Evolutionary conservation across 2,797 vertebrate genomes (phyloP).

Genomic region (Cyclura pinguis): DNA sequence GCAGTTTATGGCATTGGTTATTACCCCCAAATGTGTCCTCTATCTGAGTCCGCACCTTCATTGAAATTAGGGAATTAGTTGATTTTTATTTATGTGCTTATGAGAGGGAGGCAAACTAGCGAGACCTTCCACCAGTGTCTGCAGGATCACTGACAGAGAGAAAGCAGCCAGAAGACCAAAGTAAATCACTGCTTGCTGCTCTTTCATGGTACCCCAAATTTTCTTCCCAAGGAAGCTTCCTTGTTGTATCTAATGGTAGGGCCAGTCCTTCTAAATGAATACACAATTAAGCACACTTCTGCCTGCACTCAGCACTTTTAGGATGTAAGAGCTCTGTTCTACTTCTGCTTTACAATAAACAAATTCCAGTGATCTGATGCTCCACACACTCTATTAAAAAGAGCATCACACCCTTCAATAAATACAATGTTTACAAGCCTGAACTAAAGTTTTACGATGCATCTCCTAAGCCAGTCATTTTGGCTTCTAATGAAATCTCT

Average conservation of each 20-base stretch:
- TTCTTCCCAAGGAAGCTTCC: background rate
- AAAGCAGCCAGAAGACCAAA: no score
- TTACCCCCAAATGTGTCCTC: background rate
- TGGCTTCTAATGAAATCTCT: constrained; percentile 33
- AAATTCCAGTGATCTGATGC: background rate
- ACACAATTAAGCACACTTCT: background rate
- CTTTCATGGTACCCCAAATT: background rate
- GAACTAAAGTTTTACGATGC: constrained; percentile 13
- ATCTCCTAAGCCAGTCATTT: background rate
- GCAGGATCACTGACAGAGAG: no score
- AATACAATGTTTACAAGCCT: background rate
- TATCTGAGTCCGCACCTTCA: no score
- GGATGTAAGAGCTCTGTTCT: background rate
- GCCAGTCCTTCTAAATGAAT: background rate
- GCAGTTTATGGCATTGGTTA: background rate
- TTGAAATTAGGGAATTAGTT: no score
- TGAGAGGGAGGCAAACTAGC: no score
- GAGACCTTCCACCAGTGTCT: no score
- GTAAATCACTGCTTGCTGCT: background rate
- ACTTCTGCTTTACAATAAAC: background rate
- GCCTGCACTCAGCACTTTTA: background rate
- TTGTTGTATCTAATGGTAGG: background rate
- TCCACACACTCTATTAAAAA: background rate
- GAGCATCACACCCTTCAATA: background rate
- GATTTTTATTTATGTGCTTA: no score